These are phyloP conservation scores for Rhabdomys dilectus DNA, from an alignment of 2,113 vertebrate species.

Conservation along the genomic window DNA sequence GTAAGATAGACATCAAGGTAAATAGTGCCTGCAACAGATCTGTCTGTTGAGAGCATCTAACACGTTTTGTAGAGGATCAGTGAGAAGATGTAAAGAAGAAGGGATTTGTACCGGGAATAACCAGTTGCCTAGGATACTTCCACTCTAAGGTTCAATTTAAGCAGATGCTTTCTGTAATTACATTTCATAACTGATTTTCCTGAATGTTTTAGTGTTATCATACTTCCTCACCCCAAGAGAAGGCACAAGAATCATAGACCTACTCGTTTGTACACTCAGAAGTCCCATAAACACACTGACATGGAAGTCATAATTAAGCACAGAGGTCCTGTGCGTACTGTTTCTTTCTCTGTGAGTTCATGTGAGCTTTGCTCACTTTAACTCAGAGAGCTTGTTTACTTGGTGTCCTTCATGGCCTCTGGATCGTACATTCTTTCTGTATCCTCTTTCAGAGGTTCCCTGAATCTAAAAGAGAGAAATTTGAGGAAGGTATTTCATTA, in stretches of 20 bases:
- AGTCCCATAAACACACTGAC: not conserved
- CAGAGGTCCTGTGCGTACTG: not conserved
- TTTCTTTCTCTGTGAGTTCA: not conserved
- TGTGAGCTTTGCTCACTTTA: not conserved
- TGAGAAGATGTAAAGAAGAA: not conserved
- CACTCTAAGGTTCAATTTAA: not conserved
- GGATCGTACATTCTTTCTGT: not conserved
- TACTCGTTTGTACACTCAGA: not conserved
- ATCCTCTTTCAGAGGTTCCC: not conserved
- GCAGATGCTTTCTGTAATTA: not conserved
- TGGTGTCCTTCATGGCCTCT: not conserved
- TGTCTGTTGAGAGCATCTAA: not conserved
- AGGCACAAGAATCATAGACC: not conserved
- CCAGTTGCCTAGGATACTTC: not conserved
- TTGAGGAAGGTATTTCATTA: not conserved
- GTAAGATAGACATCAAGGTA: not conserved
- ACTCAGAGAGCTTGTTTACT: not conserved
- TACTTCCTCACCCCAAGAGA: not conserved
- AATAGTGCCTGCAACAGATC: not conserved
- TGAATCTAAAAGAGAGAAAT: not conserved
- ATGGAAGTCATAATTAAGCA: not conserved
- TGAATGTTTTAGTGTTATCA: not conserved
- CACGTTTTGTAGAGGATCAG: not conserved
- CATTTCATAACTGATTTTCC: not conserved
- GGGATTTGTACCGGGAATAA: not conserved